A percentile compares a stretch with the other conserved stretches of the same genome.
Evolutionary conservation across 2,113 vertebrate species (phyloP).

Genomic region (Dermatemys mawii): DNA sequence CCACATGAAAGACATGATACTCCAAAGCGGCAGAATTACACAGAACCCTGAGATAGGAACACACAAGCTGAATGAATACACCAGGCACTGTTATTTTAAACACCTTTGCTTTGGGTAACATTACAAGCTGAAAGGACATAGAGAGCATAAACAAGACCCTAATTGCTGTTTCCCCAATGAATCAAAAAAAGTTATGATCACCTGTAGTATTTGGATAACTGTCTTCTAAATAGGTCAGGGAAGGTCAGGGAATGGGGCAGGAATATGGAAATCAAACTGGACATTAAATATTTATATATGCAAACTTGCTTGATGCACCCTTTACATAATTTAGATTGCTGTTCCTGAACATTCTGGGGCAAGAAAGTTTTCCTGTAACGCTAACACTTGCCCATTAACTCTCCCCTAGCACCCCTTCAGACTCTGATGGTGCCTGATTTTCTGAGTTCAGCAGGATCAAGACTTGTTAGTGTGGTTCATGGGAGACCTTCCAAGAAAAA

Average conservation of each 20-base stretch:
- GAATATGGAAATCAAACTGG: not conserved
- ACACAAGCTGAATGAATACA: not conserved
- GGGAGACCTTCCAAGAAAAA: not conserved
- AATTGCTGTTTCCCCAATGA: not conserved
- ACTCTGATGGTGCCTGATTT: not conserved
- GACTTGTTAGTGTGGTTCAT: not conserved
- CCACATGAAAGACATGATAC: slow-evolving; percentile 8
- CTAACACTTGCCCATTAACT: not conserved
- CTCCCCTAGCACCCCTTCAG: not conserved
- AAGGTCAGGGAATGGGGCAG: not conserved
- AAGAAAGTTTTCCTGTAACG: not conserved
- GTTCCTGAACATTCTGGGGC: not conserved
- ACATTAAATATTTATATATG: not conserved
- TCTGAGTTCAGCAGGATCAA: not conserved
- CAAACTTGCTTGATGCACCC: not conserved
- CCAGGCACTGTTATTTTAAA: not conserved
- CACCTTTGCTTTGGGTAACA: not conserved
- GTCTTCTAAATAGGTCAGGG: not conserved
- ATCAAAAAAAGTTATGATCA: not conserved
- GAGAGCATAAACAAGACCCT: not conserved
- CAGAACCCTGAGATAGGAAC: not conserved
- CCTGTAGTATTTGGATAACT: not conserved
- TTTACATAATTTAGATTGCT: not conserved
- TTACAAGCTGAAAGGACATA: not conserved
- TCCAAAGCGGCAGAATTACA: slow-evolving; percentile 24